Percentiles rank a stretch among this genome's conserved stretches.
phyloP scores from a whole-genome alignment of 2,797 vertebrate species.

The Tapera naevia region DNA sequence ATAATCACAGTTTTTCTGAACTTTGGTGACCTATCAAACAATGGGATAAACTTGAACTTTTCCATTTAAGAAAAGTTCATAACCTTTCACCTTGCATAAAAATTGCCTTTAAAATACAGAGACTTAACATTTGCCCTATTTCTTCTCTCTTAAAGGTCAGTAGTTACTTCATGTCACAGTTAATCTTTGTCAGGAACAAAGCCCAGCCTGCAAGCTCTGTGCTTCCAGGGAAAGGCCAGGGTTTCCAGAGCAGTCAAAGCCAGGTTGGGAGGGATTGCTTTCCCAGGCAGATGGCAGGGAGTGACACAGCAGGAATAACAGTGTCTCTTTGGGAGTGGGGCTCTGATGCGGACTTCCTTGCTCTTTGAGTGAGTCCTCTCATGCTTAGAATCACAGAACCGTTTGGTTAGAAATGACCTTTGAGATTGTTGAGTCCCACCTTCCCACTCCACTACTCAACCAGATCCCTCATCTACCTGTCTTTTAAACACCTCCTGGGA shows the following conservation, averaged over 20 bases:
- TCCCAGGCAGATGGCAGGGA: neutral
- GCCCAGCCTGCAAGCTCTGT: neutral
- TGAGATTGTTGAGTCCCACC: no score
- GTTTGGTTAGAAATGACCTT: no score
- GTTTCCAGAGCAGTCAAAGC: neutral
- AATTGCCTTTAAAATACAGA: neutral
- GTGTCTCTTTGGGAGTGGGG: neutral
- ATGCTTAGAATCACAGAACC: no score
- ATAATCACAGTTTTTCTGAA: neutral
- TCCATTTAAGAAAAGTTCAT: neutral
- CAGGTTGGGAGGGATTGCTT: rapidly evolving
- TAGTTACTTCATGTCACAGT: neutral
- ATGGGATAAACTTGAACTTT: neutral
- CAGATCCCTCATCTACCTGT: no score
- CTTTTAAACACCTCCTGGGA: no score
- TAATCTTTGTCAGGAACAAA: neutral
- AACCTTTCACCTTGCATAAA: neutral
- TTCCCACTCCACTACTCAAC: no score
- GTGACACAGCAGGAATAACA: neutral
- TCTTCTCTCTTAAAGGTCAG: constrained; percentile 6
- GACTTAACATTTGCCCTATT: neutral
- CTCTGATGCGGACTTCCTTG: neutral
- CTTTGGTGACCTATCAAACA: neutral
- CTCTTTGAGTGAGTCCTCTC: neutral
- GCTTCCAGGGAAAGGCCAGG: neutral